Evolutionary conservation across 2,888 invertebrate species (phyloP), one percentile per base, ranked within the genome.

Genomic region (Metacarcinus magister): DNA sequence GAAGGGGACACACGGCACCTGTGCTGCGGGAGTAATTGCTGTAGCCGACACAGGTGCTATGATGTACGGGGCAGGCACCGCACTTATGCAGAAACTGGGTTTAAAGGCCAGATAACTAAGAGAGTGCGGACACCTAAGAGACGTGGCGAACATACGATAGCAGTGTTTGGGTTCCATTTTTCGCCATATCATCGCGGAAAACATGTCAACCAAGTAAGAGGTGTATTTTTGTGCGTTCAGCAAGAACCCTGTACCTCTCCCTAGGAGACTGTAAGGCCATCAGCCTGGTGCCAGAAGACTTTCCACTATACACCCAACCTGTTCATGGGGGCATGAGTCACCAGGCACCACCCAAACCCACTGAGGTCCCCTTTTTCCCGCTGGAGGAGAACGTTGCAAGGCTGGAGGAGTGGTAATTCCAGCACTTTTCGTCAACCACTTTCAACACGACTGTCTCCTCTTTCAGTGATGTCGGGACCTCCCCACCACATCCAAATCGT

Each of bases 401-500:
- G 89, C 89, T 89, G 43, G 89, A 89, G 89, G 39, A 89, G 89
- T 89, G 89, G 43, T 23, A 32, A 10, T 32, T 89, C 4, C 7
- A 43, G 89, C 89, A 89, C 39, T 89, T 89, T 32, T 89, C 89
- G 43, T 89, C 89, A 89, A 39, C 89, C 32, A 89, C 89, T 5
- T 89, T 89, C 89, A 89, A 89, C 32, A 89, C 89, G 10, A 32
- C 32, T 4, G 46, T 92, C 32, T n/a, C 10, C 48, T 0, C 46
- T 92, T n/a, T 46, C 92, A 43, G 92, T 44, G 92, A 92, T 92
- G 92, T 44, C 10, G 32, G 3, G 89, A 32, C 89, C 89, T 43
- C 89, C 10, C 39, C 89, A 89, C 43, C 39, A 89, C 92, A 92
- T 92, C 48, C 92, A 92, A 2, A 46, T 92, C n/a, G 44, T 92